Conservation (phyloP, 2,113 vertebrate species). For the Brienomyrus brachyistius region DNA sequence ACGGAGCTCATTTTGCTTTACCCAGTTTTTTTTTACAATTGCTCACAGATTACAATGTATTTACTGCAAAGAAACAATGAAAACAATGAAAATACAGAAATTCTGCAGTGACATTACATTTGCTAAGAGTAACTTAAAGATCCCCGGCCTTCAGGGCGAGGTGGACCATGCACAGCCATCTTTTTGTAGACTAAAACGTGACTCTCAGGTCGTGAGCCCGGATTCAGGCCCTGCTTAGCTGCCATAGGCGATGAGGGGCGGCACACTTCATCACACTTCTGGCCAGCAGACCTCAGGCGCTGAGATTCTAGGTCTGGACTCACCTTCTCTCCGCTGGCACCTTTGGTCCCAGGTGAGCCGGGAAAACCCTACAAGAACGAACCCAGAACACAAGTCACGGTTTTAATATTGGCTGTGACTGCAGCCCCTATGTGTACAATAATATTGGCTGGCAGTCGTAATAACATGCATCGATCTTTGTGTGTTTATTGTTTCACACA, state of each 20-base stretch:
- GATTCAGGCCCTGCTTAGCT: background rate
- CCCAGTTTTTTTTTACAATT: background rate
- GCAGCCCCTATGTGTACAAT: background rate
- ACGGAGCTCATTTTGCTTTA: background rate
- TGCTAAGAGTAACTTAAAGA: background rate
- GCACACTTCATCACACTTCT: background rate
- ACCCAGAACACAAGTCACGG: background rate
- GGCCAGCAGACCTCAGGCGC: background rate
- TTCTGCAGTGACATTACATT: background rate
- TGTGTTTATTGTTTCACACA: background rate
- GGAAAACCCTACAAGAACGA: slow-evolving; percentile 75
- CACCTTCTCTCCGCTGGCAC: slow-evolving; percentile 78
- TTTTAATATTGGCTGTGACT: background rate
- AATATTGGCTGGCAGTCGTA: background rate
- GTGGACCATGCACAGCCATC: background rate
- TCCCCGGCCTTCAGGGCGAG: background rate
- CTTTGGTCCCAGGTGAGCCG: slow-evolving; percentile 78
- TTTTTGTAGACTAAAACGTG: background rate
- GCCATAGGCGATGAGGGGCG: background rate
- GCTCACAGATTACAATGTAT: background rate
- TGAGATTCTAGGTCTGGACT: background rate
- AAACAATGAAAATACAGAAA: background rate
- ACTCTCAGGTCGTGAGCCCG: background rate
- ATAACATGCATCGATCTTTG: background rate
- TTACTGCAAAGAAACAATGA: background rate